A percentile compares a stretch with the other conserved stretches of the same genome.
phyloP scores from a whole-genome alignment of 2,113 vertebrate genomes.

The Gopherus evgoodei region DNA sequence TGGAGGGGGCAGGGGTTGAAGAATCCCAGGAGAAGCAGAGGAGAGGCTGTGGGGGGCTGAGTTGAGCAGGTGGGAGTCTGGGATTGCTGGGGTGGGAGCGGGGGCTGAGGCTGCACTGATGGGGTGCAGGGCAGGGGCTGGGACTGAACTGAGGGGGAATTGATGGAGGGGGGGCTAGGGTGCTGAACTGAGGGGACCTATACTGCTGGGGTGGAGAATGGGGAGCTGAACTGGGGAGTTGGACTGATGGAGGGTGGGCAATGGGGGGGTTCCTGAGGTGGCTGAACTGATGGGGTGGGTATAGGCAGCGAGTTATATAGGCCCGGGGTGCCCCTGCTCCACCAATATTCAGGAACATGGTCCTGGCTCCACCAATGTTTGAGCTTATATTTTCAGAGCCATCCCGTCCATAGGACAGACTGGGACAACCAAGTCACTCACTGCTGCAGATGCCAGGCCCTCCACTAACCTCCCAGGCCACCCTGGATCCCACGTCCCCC shows the following conservation, averaged over 20 bases:
- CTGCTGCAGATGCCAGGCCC: too few relatives aligned
- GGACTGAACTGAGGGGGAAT: too few relatives aligned
- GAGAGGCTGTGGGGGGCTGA: background rate
- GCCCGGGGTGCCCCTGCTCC: too few relatives aligned
- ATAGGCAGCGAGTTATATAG: too few relatives aligned
- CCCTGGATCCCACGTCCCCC: too few relatives aligned
- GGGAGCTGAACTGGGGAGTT: background rate
- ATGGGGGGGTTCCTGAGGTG: background rate
- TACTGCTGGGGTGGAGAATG: background rate
- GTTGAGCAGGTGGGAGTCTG: constrained; percentile 34
- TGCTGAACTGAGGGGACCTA: constrained; percentile 25
- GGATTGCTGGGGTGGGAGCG: background rate
- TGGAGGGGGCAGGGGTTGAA: constrained; percentile 28
- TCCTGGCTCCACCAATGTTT: too few relatives aligned
- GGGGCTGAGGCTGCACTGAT: background rate
- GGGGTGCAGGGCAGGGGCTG: background rate
- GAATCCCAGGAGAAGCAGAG: constrained; percentile 21
- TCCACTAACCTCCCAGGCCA: too few relatives aligned
- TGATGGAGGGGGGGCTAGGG: background rate
- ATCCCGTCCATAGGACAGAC: too few relatives aligned
- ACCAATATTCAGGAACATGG: too few relatives aligned
- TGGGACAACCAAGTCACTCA: too few relatives aligned
- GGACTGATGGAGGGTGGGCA: background rate
- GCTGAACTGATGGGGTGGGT: background rate
- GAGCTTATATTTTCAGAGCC: too few relatives aligned